phyloP scores from a whole-genome alignment of 2,113 vertebrate genomes.

The Phyllostomus hastatus region DNA sequence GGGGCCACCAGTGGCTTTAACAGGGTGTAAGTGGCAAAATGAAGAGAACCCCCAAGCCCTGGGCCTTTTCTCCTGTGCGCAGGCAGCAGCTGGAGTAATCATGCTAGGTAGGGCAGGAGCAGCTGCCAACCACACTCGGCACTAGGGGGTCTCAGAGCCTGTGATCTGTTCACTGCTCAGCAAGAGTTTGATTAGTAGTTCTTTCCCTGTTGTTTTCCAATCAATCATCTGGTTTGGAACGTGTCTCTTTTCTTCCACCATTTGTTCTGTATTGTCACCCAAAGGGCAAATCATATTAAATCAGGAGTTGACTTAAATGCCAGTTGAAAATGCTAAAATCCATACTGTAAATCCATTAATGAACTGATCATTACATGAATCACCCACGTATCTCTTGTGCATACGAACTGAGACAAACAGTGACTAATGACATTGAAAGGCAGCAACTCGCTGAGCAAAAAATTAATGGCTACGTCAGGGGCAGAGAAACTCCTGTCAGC shows the following conservation, averaged over 20 bases:
- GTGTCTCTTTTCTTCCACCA: not conserved
- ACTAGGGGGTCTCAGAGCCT: not conserved
- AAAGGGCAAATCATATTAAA: not conserved
- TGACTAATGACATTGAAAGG: conserved; percentile 54
- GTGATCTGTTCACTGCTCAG: not conserved
- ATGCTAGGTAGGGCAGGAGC: not conserved
- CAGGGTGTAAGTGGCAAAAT: not conserved
- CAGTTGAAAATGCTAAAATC: conserved; percentile 44
- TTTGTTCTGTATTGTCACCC: not conserved
- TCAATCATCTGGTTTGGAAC: not conserved
- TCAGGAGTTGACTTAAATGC: not conserved
- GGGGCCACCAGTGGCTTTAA: not conserved
- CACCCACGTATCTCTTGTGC: conserved; percentile 61
- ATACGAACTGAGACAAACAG: conserved; percentile 37
- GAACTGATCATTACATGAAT: conserved; percentile 49
- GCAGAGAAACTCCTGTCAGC: not conserved
- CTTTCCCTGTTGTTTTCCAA: not conserved
- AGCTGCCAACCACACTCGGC: not conserved
- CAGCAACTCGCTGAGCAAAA: conserved; percentile 37
- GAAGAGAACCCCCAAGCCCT: not conserved
- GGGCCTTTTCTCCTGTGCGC: not conserved
- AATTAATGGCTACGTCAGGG: not conserved
- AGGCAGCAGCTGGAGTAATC: not conserved
- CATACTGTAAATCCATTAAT: conserved; percentile 41
- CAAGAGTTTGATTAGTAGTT: not conserved